Conservation (phyloP, 2,113 vertebrate species). For the Hippoglossus stenolepis region DNA sequence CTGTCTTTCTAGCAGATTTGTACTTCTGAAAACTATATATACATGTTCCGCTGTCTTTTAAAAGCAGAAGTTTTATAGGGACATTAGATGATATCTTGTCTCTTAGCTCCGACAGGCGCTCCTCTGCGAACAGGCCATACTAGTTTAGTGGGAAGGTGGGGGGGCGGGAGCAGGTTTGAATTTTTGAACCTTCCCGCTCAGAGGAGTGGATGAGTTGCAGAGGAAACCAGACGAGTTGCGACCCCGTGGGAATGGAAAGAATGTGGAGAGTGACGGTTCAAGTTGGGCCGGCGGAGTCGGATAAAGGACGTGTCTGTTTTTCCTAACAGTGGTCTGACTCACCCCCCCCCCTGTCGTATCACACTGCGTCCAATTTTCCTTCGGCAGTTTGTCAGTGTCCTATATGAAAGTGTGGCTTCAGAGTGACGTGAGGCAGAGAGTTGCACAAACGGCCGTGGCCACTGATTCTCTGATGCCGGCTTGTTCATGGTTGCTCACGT, state of each 20-base stretch:
- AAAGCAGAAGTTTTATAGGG: neutral
- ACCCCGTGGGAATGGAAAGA: slow-evolving; percentile 73
- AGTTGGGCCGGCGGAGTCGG: slow-evolving; percentile 23
- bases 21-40: too few relatives aligned
- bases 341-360: slow-evolving; percentile 24
- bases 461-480: slow-evolving; percentile 16
- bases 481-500: slow-evolving; percentile 62
- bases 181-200: slow-evolving; percentile 77
- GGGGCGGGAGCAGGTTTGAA: slow-evolving; percentile 67
- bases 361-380: slow-evolving; percentile 3
- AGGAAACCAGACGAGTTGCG: slow-evolving; percentile 55
- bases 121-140: slow-evolving; percentile 47
- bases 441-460: neutral
- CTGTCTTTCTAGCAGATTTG: neutral
- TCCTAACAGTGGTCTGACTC: slow-evolving; percentile 42
- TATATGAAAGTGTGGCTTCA: slow-evolving; percentile 1
- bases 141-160: slow-evolving; percentile 40
- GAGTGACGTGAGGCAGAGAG: neutral
- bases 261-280: slow-evolving; percentile 66
- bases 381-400: slow-evolving; percentile 27
- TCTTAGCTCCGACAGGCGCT: neutral
- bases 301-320: slow-evolving; percentile 69
- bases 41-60: neutral
- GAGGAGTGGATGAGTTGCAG: slow-evolving; percentile 25
- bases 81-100: neutral